These are phyloP conservation scores for Sphaerophoria rueppellii DNA, from an alignment of 2,888 invertebrate species.

Conservation along the genomic window DNA sequence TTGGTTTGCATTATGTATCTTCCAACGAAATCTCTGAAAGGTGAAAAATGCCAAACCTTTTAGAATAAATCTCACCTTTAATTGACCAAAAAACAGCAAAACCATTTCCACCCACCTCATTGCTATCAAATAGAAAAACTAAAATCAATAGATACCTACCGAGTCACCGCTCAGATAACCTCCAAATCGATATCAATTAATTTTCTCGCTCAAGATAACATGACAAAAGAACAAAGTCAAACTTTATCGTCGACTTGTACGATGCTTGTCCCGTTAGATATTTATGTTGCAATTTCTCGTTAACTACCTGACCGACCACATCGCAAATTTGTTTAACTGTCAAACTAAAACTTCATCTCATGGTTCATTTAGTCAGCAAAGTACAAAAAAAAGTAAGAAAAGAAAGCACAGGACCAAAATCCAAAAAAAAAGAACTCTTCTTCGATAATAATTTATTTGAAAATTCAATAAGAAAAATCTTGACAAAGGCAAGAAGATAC, in stretches of 20 bases:
- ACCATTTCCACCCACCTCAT: too few species aligned
- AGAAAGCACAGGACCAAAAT: background rate
- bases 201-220: background rate
- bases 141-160: too few species aligned
- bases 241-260: background rate
- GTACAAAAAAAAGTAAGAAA: conserved; percentile 16
- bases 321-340: conserved; percentile 41
- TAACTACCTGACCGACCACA: conserved; percentile 32
- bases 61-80: too few species aligned
- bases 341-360: conserved; percentile 59
- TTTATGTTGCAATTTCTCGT: conserved; percentile 26
- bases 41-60: too few species aligned
- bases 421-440: conserved; percentile 12
- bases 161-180: background rate
- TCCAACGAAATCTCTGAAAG: too few species aligned
- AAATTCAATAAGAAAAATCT: conserved; percentile 49
- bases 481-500: conserved; percentile 36
- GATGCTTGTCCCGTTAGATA: conserved; percentile 5
- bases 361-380: conserved; percentile 53
- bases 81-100: too few species aligned
- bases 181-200: conserved; percentile 2
- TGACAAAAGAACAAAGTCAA: background rate
- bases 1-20: too few species aligned
- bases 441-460: conserved; percentile 56
- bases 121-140: too few species aligned